Percentiles rank a stretch among this genome's conserved stretches.
These are phyloP conservation scores for Tethya wilhelma DNA, from an alignment of 37 sponge, comb jelly and placozoan genomes.

Conservation along the genomic window DNA sequence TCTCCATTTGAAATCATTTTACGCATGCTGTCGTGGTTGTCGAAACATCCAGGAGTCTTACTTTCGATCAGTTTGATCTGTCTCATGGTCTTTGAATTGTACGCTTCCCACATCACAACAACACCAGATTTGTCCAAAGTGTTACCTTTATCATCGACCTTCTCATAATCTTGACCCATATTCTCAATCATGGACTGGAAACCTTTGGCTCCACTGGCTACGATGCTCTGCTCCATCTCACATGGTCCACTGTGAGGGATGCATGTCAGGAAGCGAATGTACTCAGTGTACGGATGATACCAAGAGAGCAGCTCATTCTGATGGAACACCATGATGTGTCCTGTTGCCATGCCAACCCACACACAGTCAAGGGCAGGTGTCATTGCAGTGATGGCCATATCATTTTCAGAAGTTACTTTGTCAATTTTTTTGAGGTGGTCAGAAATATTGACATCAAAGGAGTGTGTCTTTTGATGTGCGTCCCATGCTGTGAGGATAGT, in stretches of 20 bases:
- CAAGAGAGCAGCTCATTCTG: constrained; percentile 55
- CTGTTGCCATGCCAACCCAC: constrained; percentile 87
- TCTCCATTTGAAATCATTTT: constrained; percentile 32
- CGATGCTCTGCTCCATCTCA: constrained; percentile 72
- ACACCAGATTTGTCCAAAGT: constrained; percentile 44
- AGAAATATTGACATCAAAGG: constrained; percentile 45
- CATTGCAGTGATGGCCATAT: constrained; percentile 72
- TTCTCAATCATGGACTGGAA: constrained; percentile 32
- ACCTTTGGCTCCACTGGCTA: constrained; percentile 67
- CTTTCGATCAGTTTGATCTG: constrained; percentile 63
- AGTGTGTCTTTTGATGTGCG: constrained; percentile 34
- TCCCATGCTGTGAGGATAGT: constrained; percentile 71
- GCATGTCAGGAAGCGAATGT: constrained; percentile 64
- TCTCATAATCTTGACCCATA: constrained; percentile 18
- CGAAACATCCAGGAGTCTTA: constrained; percentile 23
- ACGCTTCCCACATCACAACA: constrained; percentile 74
- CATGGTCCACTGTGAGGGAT: constrained; percentile 59
- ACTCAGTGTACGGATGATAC: constrained; percentile 71
- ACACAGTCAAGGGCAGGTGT: constrained; percentile 75
- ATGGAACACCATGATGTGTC: constrained; percentile 83
- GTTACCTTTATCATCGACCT: constrained; percentile 38
- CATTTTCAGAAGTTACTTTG: constrained; percentile 6
- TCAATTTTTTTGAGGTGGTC: constrained; percentile 12
- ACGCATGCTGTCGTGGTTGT: constrained; percentile 36
- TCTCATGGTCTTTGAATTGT: constrained; percentile 36